Base-by-base conservation (phyloP, 2,113 vertebrate genomes). In the Vulpes vulpes region DNA sequence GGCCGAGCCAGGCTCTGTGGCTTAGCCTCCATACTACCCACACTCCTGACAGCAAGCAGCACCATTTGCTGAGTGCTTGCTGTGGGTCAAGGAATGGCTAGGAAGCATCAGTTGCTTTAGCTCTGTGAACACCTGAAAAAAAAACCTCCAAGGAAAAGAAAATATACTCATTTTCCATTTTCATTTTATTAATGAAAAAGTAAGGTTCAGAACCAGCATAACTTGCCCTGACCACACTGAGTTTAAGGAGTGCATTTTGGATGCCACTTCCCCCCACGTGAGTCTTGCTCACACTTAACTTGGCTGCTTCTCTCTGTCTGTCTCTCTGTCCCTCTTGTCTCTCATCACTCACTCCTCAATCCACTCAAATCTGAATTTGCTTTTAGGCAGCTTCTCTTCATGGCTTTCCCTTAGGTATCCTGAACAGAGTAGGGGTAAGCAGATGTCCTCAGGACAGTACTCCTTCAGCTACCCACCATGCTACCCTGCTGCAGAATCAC, bases 121-220 rank as follows among this genome's bases (percentile, higher is more conserved):
- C 71, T 95, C 53, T 43, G 38, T 17, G 22, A 83, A 87, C 51
- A n/a, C n/a, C 60, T 90, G 73, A 17, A 69, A 49, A 49, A 89
- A n/a, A 82, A 81, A 60, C 30, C 64, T 82, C 53, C 35, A 20
- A 74, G 53, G 73, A 90, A 16, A 89, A 12, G 23, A 88, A 91
- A 95, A 12, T 60, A 89, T 14, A 91, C 10, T 27, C 19, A 73
- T 65, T 38, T 2, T 55, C 27, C 22, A 60, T 82, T 51, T 2
- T 62, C n/a, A 67, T 93, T 94, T 94, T 80, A 78, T 32, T 83
- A 49, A 80, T 74, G 49, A 94, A 94, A 96, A 81, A 55, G 49
- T 74, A 38, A 96, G 27, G 60, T 30, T 92, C 25, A 38, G 55
- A 83, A 25, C 5, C 92, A 71, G 27, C 79, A 35, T 85, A 74